A percentile compares a stretch with the other conserved stretches of the same genome.
These are phyloP conservation scores for Molanna angustata DNA, from an alignment of 2,888 invertebrate genomes.

Conservation along the genomic window DNA sequence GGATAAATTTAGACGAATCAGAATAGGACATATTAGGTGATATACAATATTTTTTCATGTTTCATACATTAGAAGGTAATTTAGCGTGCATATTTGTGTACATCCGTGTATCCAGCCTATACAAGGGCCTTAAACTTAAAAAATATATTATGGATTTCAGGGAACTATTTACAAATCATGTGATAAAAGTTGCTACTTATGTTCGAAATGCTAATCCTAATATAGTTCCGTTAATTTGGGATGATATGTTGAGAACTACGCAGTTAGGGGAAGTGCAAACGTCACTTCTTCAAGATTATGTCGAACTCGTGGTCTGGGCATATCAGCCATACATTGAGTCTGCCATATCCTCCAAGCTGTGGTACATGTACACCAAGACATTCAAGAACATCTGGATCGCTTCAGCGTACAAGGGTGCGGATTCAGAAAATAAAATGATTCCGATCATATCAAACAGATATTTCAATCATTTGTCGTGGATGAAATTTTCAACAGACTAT, in stretches of 20 bases:
- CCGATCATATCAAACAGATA: constrained; percentile 62
- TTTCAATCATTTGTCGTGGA: constrained; percentile 71
- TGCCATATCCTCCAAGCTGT: constrained; percentile 42
- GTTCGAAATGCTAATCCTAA: constrained; percentile 50
- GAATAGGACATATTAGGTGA: too few species aligned
- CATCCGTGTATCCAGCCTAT: too few species aligned
- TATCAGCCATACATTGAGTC: constrained; percentile 47
- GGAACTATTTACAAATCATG: constrained; percentile 61
- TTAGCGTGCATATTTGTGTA: too few species aligned
- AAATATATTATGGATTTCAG: constrained; percentile 43
- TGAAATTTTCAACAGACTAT: constrained; percentile 56
- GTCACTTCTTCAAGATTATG: constrained; percentile 41
- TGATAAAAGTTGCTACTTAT: constrained; percentile 51
- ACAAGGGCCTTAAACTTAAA: too few species aligned
- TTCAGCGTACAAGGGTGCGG: constrained; percentile 81
- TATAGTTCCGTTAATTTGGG: constrained; percentile 71
- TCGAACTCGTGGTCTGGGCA: constrained; percentile 72
- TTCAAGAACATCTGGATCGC: constrained; percentile 77
- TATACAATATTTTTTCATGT: too few species aligned
- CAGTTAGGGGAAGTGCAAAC: constrained; percentile 46
- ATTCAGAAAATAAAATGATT: constrained; percentile 50
- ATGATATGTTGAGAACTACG: constrained; percentile 71
- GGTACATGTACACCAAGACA: constrained; percentile 56
- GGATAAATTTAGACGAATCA: too few species aligned
- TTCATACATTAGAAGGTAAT: too few species aligned